Base-by-base conservation (phyloP, 2,113 vertebrate species). In the Brachyhypopomus gauderio region DNA sequence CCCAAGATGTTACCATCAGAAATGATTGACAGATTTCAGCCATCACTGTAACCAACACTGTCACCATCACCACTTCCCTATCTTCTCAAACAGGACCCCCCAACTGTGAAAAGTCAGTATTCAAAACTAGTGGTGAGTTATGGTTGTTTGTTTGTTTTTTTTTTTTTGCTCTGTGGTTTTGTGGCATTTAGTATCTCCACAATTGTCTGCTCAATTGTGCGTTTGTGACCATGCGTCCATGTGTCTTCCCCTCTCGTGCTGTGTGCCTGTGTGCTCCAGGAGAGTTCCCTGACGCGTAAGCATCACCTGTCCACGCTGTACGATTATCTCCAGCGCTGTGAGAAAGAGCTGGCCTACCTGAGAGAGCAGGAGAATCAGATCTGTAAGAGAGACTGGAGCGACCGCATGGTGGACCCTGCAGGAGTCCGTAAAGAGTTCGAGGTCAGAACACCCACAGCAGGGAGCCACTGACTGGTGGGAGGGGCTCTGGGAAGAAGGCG, bases 321-420 rank as follows among this genome's bases (percentile, higher is more conserved):
- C 72, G 95, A 96, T 5, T 96, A 96, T 92, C 92, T 99, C 81
- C 96, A 98, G 88, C 92, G 90, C 89, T 98, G 96, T 92, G 94
- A 88, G 2, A 96, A 95, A 88, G 96, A 98, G 93, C 90, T 97
- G 89, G 64, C 86, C 14, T 93, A 93, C 88, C 93, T 99, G 91
- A 93, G 89, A 0, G 92, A 94, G 0, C 95, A 95, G 89, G 94
- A 98, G 92, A 94, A 92, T 16, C 91, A 82, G 88, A 95, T 98
- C 86, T 88, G 96, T 76, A 92, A 92, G 85, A 94, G 94, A 84
- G 96, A 99, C 92, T 99, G 97, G 96, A 99, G 96, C 3, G 97
- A 99, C 83, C 93, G 91, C 64, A 95, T 97, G 92, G 52, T 66
- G 0, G 96, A 98, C 4, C 88, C 93, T 0, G 77, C 83, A 0